Evolutionary conservation across 1,140 invertebrate genomes (phyloP).

Genomic region (Panagrolaimus sp.): DNA sequence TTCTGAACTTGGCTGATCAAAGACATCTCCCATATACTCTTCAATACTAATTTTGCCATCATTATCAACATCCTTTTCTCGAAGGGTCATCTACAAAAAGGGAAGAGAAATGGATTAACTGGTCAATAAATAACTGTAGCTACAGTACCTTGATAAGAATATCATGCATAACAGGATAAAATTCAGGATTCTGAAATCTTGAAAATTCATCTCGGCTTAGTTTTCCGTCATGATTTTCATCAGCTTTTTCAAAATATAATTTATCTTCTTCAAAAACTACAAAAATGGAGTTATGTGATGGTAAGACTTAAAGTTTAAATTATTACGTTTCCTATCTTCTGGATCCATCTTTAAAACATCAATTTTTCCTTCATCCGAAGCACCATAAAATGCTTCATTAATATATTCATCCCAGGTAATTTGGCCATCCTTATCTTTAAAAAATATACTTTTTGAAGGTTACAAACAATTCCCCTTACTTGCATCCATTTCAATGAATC

Average conservation of each 20-base stretch:
- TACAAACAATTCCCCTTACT: slow-evolving; percentile 36
- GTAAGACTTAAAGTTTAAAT: too few species aligned
- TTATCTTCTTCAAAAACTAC: slow-evolving; percentile 70
- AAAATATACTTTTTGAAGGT: slow-evolving; percentile 21
- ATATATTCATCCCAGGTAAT: slow-evolving; percentile 84
- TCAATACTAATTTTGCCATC: slow-evolving; percentile 67
- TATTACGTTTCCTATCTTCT: slow-evolving; percentile 45
- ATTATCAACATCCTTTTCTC: slow-evolving; percentile 76
- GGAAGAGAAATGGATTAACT: too few species aligned
- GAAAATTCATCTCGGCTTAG: slow-evolving; percentile 77
- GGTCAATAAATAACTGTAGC: background rate
- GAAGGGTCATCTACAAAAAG: slow-evolving; percentile 69
- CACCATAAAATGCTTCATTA: slow-evolving; percentile 69
- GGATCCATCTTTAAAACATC: slow-evolving; percentile 34
- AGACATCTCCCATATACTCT: slow-evolving; percentile 59
- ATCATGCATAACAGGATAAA: slow-evolving; percentile 69
- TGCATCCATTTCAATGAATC: slow-evolving; percentile 77
- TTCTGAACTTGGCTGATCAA: slow-evolving; percentile 71
- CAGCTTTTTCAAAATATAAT: slow-evolving; percentile 77
- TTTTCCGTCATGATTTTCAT: slow-evolving; percentile 74
- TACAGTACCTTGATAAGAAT: slow-evolving; percentile 66
- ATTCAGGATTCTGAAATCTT: slow-evolving; percentile 82
- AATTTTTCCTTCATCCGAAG: slow-evolving; percentile 39
- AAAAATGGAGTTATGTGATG: too few species aligned
- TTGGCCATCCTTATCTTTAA: slow-evolving; percentile 70